Evolutionary conservation across 2,888 invertebrate genomes (phyloP).

Genomic region (Athripsodes cinereus): DNA sequence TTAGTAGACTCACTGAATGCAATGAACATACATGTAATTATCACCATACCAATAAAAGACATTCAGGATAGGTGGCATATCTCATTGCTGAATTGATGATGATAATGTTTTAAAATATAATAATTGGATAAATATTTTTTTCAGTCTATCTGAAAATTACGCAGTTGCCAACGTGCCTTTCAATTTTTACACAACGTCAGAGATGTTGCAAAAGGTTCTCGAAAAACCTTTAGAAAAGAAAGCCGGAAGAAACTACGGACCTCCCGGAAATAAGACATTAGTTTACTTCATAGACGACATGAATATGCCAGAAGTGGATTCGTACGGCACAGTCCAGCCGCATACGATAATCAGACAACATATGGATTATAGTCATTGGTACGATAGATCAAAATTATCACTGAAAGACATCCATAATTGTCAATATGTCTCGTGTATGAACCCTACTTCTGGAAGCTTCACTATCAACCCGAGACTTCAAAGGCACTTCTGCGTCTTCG

Average conservation of each 20-base stretch:
- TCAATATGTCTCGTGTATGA: slow-evolving; percentile 96
- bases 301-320: slow-evolving; percentile 92
- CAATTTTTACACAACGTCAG: slow-evolving; percentile 93
- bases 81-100: too few relatives aligned
- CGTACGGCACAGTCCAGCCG: slow-evolving; percentile 93
- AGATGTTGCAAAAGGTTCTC: slow-evolving; percentile 87
- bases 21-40: too few relatives aligned
- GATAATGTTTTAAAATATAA: too few relatives aligned
- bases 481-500: slow-evolving; percentile 83
- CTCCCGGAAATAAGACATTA: slow-evolving; percentile 88
- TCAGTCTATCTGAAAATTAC: slow-evolving; percentile 73
- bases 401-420: slow-evolving; percentile 95
- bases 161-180: slow-evolving; percentile 89
- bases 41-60: too few relatives aligned
- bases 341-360: slow-evolving; percentile 94
- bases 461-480: slow-evolving; percentile 93
- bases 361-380: slow-evolving; percentile 94
- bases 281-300: slow-evolving; percentile 96
- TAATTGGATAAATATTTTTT: too few relatives aligned
- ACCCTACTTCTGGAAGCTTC: slow-evolving; percentile 95
- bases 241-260: slow-evolving; percentile 91
- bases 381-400: slow-evolving; percentile 79
- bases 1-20: too few relatives aligned
- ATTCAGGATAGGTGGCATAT: too few relatives aligned
- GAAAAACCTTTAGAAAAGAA: slow-evolving; percentile 96